Evolutionary conservation across 2,113 vertebrate genomes (phyloP).

Genomic region (Brevimyrus niger): DNA sequence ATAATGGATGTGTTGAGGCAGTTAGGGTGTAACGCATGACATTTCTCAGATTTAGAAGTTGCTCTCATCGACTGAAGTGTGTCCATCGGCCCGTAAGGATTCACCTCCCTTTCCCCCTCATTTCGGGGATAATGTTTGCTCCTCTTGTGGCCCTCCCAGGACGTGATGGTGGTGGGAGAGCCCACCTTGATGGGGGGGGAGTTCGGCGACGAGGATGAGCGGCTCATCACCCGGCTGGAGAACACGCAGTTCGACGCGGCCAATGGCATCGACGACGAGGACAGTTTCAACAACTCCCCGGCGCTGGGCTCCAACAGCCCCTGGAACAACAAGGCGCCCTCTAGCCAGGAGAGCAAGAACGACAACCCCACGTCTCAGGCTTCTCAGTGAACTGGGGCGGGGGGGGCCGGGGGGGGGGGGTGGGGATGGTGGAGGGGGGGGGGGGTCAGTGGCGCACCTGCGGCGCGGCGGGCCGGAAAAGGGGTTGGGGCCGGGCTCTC

Average conservation of each 20-base stretch:
- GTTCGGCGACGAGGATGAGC: conserved; percentile 96
- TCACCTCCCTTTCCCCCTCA: not conserved
- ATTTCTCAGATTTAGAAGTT: not conserved
- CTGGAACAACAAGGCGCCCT: conserved; percentile 99
- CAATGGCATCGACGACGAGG: conserved; percentile 96
- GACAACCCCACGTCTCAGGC: conserved; percentile 98
- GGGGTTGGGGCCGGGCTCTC: too few species aligned
- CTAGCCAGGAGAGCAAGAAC: conserved; percentile 98
- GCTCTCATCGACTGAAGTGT: not conserved
- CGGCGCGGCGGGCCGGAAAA: too few species aligned
- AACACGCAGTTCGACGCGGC: conserved; percentile 98
- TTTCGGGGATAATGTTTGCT: conserved; percentile 73
- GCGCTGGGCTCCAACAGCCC: conserved; percentile 96
- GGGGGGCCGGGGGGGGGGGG: conserved; percentile 30
- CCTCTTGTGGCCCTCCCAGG: conserved; percentile 70
- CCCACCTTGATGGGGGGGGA: conserved; percentile 98
- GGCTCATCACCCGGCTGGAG: conserved; percentile 97
- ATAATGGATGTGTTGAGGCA: not conserved
- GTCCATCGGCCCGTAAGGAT: not conserved
- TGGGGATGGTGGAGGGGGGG: conserved; percentile 37
- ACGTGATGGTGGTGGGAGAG: conserved; percentile 99
- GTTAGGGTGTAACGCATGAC: not conserved
- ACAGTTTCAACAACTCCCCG: conserved; percentile 99
- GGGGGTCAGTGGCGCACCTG: too few species aligned
- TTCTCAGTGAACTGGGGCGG: conserved; percentile 74